Evolutionary conservation across 2,888 invertebrate genomes (phyloP), one percentile per base, ranked within the genome.

Genomic region (Poecilus cupreus): DNA sequence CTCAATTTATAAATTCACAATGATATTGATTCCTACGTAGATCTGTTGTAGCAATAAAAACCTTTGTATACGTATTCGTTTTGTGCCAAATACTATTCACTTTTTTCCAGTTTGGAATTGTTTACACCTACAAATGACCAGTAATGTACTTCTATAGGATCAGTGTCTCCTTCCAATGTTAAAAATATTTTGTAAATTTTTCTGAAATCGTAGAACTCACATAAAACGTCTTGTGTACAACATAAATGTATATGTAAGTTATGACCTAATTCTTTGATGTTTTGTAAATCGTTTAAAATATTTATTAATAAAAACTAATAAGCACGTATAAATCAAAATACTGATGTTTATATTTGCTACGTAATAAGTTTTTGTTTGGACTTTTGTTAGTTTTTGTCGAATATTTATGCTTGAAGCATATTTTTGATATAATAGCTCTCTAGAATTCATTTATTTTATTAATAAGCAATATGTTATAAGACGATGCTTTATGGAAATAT

Each of bases 41-140:
- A 70, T 70, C 43, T 70, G 70, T 70, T 64, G n/a, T 70, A 70
- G 70, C 70, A 64, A 70, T 78, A 37, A 64, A 37, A 64, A 37
- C 22, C 22, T 60, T 60, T 70, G 70, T 70, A 80, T 80, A 80
- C 79, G 79, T 80, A 80, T 80, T 80, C 68, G 43, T 80, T 80
- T 80, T 72, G 80, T 80, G 80, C 80, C 80, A 80, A 80, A 80
- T 39, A 79, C 54, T 79, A 64, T 78, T 18, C 20, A 39, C 18
- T 8, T 43, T 37, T 70, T 64, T 57, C 16, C 60, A 60, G 8
- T 68, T 60, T 60, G 13, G 22, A 78, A 37, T 64, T 26, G 51
- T 54, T 54, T 68, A 78, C 64, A 78, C 13, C 11, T 77, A 43
- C 10, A 43, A 20, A 68, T 32, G 13, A 68, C 68, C 39, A 68